A percentile compares a stretch with the other conserved stretches of the same genome.
These are phyloP conservation scores for Bellardia bayeri DNA, from an alignment of 2,888 invertebrate species.

Conservation along the genomic window DNA sequence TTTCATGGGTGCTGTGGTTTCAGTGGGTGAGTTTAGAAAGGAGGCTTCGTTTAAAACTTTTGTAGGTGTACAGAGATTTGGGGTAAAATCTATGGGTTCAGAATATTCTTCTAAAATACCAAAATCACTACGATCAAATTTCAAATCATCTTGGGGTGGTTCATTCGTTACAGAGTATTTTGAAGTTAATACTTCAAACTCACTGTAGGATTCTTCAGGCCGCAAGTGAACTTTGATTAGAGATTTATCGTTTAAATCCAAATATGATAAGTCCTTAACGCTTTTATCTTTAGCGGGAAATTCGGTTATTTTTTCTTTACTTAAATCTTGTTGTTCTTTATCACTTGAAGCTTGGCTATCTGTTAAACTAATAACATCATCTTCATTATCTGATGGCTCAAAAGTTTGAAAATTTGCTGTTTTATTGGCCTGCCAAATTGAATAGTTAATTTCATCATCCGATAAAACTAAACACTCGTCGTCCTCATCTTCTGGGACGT, in stretches of 20 bases:
- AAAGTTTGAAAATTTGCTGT: constrained; percentile 26
- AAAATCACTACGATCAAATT: constrained; percentile 79
- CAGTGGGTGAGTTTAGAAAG: constrained; percentile 77
- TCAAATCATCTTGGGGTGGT: constrained; percentile 48
- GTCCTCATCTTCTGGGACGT: constrained; percentile 77
- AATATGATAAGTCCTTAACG: constrained; percentile 14
- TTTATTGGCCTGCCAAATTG: constrained; percentile 84
- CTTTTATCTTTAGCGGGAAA: not conserved
- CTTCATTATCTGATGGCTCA: constrained; percentile 20
- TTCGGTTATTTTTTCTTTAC: not conserved
- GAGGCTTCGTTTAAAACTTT: constrained; percentile 79
- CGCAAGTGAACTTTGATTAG: not conserved
- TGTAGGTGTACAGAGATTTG: constrained; percentile 68
- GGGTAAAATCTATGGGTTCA: constrained; percentile 72
- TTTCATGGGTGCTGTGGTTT: constrained; percentile 74
- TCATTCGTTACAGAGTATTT: constrained; percentile 52
- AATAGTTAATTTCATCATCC: constrained; percentile 88
- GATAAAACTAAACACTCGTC: constrained; percentile 82
- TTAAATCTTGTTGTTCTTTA: not conserved
- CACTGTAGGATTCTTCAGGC: constrained; percentile 8
- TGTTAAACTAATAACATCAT: constrained; percentile 21
- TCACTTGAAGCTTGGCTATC: not conserved
- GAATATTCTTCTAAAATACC: constrained; percentile 80
- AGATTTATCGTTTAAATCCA: constrained; percentile 13
- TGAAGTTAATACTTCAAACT: constrained; percentile 50